These are phyloP conservation scores for Chrysomela aeneicollis DNA, from an alignment of 2,888 invertebrate species.

Conservation along the genomic window DNA sequence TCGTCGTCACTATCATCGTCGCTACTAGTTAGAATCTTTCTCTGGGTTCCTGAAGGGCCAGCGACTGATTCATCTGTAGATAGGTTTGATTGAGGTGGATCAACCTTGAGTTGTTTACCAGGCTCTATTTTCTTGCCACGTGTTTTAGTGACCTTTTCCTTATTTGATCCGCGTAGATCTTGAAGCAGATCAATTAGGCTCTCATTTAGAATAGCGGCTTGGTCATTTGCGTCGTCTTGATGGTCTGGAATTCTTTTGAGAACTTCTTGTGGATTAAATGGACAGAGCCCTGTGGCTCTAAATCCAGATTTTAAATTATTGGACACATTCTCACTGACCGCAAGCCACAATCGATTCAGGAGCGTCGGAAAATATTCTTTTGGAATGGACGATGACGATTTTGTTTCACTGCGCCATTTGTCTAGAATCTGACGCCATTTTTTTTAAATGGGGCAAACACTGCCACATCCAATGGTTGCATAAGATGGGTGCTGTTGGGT, in stretches of 20 bases:
- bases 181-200: too few relatives aligned
- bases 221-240: too few relatives aligned
- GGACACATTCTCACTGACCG: conserved; percentile 18
- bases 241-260: too few relatives aligned
- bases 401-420: conserved; percentile 34
- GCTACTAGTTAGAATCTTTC: too few relatives aligned
- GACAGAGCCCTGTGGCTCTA: conserved; percentile 30
- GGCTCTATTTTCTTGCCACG: too few relatives aligned
- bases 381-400: conserved; percentile 26
- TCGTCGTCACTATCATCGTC: too few relatives aligned
- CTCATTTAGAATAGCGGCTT: too few relatives aligned
- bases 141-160: neutral
- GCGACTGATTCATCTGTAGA: too few relatives aligned
- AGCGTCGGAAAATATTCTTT: conserved; percentile 36
- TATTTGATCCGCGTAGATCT: too few relatives aligned
- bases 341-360: conserved; percentile 23
- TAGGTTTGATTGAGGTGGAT: too few relatives aligned
- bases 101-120: too few relatives aligned
- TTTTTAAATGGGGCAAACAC: conserved; percentile 28
- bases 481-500: conserved; percentile 37
- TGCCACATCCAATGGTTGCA: conserved; percentile 34
- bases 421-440: conserved; percentile 34
- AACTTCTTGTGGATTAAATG: neutral
- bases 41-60: too few relatives aligned
- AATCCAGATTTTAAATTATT: conserved; percentile 37